These are phyloP conservation scores for Onychostruthus taczanowskii DNA, from an alignment of 2,113 vertebrate species.

Conservation along the genomic window DNA sequence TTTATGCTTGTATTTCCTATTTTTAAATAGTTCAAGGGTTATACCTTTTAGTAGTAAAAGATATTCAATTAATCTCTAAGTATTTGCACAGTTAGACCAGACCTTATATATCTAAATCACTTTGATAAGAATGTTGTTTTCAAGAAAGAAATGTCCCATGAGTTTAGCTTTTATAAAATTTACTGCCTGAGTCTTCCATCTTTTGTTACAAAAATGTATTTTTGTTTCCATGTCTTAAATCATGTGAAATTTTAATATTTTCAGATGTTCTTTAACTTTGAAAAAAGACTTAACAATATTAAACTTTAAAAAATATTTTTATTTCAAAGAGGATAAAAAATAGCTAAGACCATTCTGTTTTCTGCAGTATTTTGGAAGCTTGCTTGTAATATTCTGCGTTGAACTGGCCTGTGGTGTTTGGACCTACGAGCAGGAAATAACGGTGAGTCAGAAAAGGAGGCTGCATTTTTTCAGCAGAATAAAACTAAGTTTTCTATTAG, in stretches of 20 bases:
- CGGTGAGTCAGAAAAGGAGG: slow-evolving; percentile 71
- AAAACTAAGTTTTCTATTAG: slow-evolving; percentile 18
- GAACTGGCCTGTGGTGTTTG: slow-evolving; percentile 94
- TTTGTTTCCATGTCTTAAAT: background rate
- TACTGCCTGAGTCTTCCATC: background rate
- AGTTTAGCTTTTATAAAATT: background rate
- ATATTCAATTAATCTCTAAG: background rate
- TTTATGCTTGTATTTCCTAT: background rate
- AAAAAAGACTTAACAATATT: background rate
- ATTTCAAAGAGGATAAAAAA: background rate
- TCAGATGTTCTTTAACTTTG: background rate
- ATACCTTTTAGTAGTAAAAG: background rate
- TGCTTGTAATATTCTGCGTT: slow-evolving; percentile 94
- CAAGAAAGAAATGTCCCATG: background rate
- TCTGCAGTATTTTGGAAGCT: slow-evolving; percentile 91
- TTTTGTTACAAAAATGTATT: background rate
- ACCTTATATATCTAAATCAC: background rate
- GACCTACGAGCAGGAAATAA: slow-evolving; percentile 91
- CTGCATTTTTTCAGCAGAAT: background rate
- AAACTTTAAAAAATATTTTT: background rate
- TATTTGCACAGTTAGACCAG: background rate
- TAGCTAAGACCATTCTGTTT: slow-evolving; percentile 43
- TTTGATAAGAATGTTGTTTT: background rate
- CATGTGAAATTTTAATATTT: background rate
- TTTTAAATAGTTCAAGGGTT: background rate